Evolutionary conservation across 2,888 invertebrate species (phyloP), one percentile per base, ranked within the genome.

Genomic region (Drosophila aldrichi): DNA sequence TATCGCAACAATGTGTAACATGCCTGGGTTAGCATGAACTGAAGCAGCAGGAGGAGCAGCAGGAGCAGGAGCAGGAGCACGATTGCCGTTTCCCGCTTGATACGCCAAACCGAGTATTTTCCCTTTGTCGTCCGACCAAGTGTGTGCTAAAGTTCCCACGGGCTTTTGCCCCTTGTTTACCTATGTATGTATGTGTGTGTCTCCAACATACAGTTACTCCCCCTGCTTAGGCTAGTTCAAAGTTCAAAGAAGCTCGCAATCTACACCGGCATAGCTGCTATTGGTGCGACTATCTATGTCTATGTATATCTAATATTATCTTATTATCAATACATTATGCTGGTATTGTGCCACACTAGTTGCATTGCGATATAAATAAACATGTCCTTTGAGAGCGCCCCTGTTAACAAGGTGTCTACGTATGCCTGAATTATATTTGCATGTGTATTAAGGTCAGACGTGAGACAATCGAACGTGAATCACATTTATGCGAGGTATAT

Each of bases 11-110:
- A 70, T 69, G 69, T 72, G 55, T 64, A 55, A 54, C 54, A 66
- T 57, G 75, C 62, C 54, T 65, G 54, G 38, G 62, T 72, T 57
- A 63, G 67, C 48, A 56, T 12, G 36, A 58, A 41, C 22, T 46
- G 48, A 63, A 64, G 43, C 68, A 44, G 41, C 38, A 41, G 51
- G 22, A 14, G 34, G 6, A 16, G 18, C 25, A 34, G 41, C 29
- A 41, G 54, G 29, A 14, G 34, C 25, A 25, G 25, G 25, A 5
- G 25, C 43, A 65, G 46, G 16, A 36, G 20, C 22, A 5, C 25
- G 83, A 87, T 83, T 84, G 70, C 75, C 69, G 75, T 63, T 67
- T 78, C 80, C 76, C 64, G 79, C 77, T 84, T 70, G 85, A 83
- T 75, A 84, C 40, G 25, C n/a, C 44, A 57, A 60, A 55, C 59